phyloP scores from a whole-genome alignment of 2,888 invertebrate genomes.

The Ochropacha duplaris region DNA sequence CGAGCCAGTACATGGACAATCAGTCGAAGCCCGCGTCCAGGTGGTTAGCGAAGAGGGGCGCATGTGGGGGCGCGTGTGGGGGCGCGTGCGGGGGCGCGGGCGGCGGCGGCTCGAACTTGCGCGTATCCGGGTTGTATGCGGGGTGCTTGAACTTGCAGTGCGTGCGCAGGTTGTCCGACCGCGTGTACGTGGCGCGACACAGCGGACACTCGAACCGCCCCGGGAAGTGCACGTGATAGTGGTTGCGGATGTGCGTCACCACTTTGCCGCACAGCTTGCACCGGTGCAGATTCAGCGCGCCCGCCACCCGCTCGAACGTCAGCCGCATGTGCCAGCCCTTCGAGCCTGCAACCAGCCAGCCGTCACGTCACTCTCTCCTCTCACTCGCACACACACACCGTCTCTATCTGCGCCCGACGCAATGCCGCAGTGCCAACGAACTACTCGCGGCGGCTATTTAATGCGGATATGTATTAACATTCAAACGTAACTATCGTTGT shows the following conservation, averaged over 20 bases:
- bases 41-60: conserved; percentile 82
- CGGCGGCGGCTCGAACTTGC: conserved; percentile 91
- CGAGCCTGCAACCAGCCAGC: conserved; percentile 91
- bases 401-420: conserved; percentile 25
- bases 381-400: conserved; percentile 19
- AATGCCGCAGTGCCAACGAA: conserved; percentile 15
- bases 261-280: conserved; percentile 97
- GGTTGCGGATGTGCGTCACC: conserved; percentile 96
- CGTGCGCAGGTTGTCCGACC: conserved; percentile 95
- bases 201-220: conserved; percentile 96
- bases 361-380: conserved; percentile 31
- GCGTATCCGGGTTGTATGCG: conserved; percentile 92
- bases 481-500: background rate
- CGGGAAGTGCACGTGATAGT: conserved; percentile 97
- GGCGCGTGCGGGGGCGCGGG: conserved; percentile 73
- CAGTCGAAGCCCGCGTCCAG: conserved; percentile 83
- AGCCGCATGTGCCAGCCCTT: conserved; percentile 98
- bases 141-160: conserved; percentile 97
- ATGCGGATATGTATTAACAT: conserved; percentile 8
- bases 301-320: conserved; percentile 96
- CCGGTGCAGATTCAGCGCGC: conserved; percentile 96
- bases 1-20: conserved; percentile 74
- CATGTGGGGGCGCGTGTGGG: conserved; percentile 59
- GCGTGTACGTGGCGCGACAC: conserved; percentile 95
- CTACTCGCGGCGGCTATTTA: conserved; percentile 29